Conservation (phyloP, 2,888 invertebrate genomes). For the Pheosia gnoma region DNA sequence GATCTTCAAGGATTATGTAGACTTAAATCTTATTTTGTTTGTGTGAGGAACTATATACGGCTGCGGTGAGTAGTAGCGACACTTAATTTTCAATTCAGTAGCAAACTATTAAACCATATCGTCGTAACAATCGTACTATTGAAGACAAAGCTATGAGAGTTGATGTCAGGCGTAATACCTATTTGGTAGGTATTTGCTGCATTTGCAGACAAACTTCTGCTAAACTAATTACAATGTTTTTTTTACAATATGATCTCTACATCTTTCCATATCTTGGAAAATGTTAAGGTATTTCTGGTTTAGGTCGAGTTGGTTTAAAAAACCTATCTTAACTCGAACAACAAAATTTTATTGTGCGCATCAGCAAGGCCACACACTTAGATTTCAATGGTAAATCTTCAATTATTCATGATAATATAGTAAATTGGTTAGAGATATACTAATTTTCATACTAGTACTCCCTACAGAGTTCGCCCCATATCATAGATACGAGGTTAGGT, state of each 20-base stretch:
- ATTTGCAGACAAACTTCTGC: too few species aligned
- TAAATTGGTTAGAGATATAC: conserved; percentile 3
- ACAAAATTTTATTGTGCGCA: background rate
- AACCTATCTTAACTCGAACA: background rate
- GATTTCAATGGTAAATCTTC: background rate
- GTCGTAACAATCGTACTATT: background rate
- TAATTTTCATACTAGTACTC: conserved; percentile 19
- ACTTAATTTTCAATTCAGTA: conserved; percentile 1
- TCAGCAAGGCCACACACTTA: background rate
- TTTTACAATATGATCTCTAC: too few species aligned
- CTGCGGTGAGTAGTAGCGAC: background rate
- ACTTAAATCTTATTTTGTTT: background rate
- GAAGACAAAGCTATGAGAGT: background rate
- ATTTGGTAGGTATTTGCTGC: background rate
- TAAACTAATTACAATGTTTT: too few species aligned
- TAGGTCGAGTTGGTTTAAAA: background rate
- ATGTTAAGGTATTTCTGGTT: too few species aligned
- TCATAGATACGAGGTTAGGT: conserved; percentile 14
- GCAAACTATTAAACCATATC: background rate
- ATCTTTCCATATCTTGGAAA: too few species aligned
- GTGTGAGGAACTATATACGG: background rate
- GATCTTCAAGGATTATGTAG: background rate
- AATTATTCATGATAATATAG: background rate
- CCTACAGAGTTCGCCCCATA: conserved; percentile 20
- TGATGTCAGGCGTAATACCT: background rate